A percentile compares a stretch with the other conserved stretches of the same genome.
phyloP scores from a whole-genome alignment of 1,140 invertebrate species.

The Bombus superbus region DNA sequence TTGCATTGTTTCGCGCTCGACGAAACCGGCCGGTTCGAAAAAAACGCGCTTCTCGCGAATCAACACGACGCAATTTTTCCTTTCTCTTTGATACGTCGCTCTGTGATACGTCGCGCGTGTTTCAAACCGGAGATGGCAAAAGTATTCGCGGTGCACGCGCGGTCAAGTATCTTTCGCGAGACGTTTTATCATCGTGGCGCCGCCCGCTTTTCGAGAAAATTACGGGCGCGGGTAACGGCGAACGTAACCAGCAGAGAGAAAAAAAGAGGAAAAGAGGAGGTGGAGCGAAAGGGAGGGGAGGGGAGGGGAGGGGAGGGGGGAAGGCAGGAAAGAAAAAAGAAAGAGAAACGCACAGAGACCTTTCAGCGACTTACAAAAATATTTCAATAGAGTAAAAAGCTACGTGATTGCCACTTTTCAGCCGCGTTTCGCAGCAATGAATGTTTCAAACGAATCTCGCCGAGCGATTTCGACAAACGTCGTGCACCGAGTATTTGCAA shows the following conservation, averaged over 20 bases:
- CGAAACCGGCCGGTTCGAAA: too few relatives aligned
- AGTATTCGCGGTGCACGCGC: neutral
- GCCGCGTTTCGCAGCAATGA: neutral
- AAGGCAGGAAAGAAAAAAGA: neutral
- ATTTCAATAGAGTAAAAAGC: slow-evolving; percentile 11
- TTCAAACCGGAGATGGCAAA: neutral
- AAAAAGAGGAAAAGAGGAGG: too few relatives aligned
- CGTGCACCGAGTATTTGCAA: neutral
- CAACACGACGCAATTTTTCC: neutral
- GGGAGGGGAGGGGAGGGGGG: too few relatives aligned
- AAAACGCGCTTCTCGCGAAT: neutral
- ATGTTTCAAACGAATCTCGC: slow-evolving; percentile 6
- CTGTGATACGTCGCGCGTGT: neutral
- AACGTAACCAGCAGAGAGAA: too few relatives aligned
- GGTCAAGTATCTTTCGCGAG: neutral
- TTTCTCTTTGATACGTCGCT: neutral
- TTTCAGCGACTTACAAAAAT: slow-evolving; percentile 3
- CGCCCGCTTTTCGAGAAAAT: neutral
- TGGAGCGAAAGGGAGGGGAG: too few relatives aligned
- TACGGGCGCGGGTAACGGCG: neutral
- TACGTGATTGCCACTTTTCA: neutral
- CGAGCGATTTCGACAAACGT: neutral
- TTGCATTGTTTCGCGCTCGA: neutral
- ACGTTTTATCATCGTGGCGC: neutral
- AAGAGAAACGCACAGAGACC: neutral